Percentiles rank a stretch among this genome's conserved stretches.
These are phyloP conservation scores for Harpagus bidentatus DNA, from an alignment of 2,113 vertebrate species.

Conservation along the genomic window DNA sequence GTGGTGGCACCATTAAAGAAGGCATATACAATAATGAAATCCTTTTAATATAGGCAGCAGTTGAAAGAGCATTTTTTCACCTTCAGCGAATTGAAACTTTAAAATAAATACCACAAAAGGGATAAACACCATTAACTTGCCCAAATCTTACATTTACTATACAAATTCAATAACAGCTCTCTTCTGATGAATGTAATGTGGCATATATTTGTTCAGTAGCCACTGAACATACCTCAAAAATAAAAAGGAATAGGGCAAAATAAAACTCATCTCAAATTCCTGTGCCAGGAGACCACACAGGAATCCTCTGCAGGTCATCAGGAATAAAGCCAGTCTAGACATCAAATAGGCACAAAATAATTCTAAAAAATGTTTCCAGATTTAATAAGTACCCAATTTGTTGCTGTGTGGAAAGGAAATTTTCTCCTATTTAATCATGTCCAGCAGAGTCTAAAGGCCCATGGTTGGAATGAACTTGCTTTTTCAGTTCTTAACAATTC, in stretches of 20 bases:
- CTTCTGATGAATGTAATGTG: not conserved
- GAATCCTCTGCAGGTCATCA: not conserved
- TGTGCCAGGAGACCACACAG: not conserved
- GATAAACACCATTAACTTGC: not conserved
- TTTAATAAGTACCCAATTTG: not conserved
- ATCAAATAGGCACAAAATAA: not conserved
- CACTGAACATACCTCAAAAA: not conserved
- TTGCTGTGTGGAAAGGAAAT: not conserved
- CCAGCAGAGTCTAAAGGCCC: not conserved
- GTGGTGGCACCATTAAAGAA: not conserved
- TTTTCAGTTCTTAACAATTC: not conserved
- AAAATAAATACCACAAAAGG: not conserved
- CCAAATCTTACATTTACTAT: not conserved
- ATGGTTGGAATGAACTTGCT: not conserved
- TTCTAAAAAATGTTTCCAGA: not conserved
- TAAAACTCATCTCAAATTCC: not conserved
- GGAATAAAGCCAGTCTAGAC: not conserved
- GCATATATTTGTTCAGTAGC: not conserved
- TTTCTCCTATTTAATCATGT: not conserved
- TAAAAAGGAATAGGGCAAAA: not conserved
- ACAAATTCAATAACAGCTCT: not conserved
- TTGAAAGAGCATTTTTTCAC: not conserved
- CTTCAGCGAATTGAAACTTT: not conserved
- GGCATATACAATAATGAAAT: rapidly evolving
- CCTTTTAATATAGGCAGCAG: not conserved